Conservation (phyloP, 2,113 vertebrate species). For the Hiodon alosoides region DNA sequence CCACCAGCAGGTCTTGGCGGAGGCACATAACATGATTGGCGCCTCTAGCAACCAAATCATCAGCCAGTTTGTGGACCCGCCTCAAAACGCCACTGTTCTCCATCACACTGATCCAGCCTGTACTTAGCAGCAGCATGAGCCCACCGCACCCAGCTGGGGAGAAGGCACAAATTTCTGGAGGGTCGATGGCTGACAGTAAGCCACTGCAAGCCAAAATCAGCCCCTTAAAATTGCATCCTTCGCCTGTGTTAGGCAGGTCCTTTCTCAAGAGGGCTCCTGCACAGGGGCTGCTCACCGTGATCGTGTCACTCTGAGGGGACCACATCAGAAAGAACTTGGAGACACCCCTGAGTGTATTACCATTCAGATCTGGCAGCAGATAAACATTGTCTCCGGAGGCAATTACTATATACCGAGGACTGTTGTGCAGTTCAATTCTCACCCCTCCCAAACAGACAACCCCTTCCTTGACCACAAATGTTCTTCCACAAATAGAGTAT, state of each 20-base stretch:
- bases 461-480: slow-evolving; percentile 67
- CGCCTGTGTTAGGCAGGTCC: slow-evolving; percentile 46
- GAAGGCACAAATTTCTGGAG: slow-evolving; percentile 62
- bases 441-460: slow-evolving; percentile 63
- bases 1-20: slow-evolving; percentile 65
- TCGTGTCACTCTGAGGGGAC: slow-evolving; percentile 61
- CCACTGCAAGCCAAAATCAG: slow-evolving; percentile 71
- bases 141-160: slow-evolving; percentile 57
- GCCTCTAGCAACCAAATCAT: slow-evolving; percentile 27
- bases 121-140: slow-evolving; percentile 71
- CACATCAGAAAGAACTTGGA: slow-evolving; percentile 76
- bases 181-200: slow-evolving; percentile 55
- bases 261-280: slow-evolving; percentile 59
- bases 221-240: slow-evolving; percentile 74
- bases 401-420: slow-evolving; percentile 69
- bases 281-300: slow-evolving; percentile 61
- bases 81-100: slow-evolving; percentile 69
- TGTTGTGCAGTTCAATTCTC: slow-evolving; percentile 77
- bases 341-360: slow-evolving; percentile 43
- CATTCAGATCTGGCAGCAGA: slow-evolving; percentile 65
- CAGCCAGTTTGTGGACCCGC: slow-evolving; percentile 65
- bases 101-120: slow-evolving; percentile 70
- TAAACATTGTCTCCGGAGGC: slow-evolving; percentile 69
- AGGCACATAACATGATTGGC: slow-evolving; percentile 58
- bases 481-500: slow-evolving; percentile 75